phyloP scores from a whole-genome alignment of 30 jellyfish, hydroid and myxozoan species.

The Sanderia malayensis region DNA sequence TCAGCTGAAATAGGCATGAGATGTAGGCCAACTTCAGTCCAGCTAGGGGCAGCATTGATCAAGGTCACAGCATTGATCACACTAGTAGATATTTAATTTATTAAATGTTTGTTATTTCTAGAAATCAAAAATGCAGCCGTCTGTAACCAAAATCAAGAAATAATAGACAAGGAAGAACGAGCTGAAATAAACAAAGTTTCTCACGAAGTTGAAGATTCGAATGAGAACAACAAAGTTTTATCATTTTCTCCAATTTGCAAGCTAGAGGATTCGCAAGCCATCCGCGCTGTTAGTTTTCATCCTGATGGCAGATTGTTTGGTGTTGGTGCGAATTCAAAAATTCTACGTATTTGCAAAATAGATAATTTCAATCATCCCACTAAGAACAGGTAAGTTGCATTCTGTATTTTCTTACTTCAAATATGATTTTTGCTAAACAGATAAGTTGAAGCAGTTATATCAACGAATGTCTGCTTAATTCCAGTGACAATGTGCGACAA shows the following conservation, averaged over 20 bases:
- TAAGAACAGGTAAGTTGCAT: neutral
- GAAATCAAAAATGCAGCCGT: constrained; percentile 60
- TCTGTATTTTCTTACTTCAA: too few species aligned
- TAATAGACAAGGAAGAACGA: constrained; percentile 28
- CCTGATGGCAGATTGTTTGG: constrained; percentile 84
- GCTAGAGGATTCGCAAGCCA: constrained; percentile 87
- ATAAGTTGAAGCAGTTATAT: too few species aligned
- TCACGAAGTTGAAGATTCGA: constrained; percentile 7
- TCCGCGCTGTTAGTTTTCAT: constrained; percentile 84
- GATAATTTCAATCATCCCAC: neutral
- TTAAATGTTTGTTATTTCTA: too few species aligned
- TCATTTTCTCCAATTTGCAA: constrained; percentile 62
- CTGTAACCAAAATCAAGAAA: constrained; percentile 32
- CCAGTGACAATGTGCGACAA: constrained; percentile 61
- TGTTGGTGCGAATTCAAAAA: constrained; percentile 83
- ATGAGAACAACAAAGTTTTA: constrained; percentile 14
- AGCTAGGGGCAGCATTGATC: too few species aligned
- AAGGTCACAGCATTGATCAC: too few species aligned
- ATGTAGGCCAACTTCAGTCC: too few species aligned
- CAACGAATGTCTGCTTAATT: too few species aligned
- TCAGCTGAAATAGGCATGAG: too few species aligned
- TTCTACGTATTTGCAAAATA: constrained; percentile 67
- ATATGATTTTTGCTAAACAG: too few species aligned
- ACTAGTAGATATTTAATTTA: too few species aligned
- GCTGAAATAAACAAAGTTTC: neutral